Base-by-base conservation (phyloP, 92 coral and sea anemone species). In the Palythoa grandiflora region DNA sequence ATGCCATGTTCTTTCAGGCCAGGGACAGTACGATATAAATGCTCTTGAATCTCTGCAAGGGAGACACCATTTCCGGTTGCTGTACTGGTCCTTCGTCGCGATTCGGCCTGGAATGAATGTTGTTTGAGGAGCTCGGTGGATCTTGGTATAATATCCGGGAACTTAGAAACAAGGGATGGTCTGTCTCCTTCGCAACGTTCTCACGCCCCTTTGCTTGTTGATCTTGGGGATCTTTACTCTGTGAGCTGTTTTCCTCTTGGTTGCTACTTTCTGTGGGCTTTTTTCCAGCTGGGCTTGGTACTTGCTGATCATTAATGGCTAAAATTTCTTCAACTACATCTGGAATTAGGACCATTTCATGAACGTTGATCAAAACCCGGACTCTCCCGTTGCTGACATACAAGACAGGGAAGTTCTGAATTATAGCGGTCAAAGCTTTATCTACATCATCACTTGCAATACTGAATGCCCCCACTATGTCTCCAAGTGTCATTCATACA, bases 111-210 rank as follows among this genome's bases (percentile, higher is more conserved):
- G 72, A 79, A 90, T 0, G 78, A 75, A 16, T 90, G 90, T n/a
- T 80, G 90, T 35, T 90, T 90, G 44, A 90, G 72, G 68, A 90
- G 88, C 77, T 87, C 84, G 2, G 90, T 87, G 40, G 88, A 84
- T 12, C 77, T 68, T 14, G 68, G 85, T 17, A 75, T 36, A 79
- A 87, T 87, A 9, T 71, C 90, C 13, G 88, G 90, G 55, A 55
- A 90, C 61, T 87, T 77, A 5, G 57, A 50, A 73, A 71, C 70
- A 15, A 77, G 63, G 37, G 92, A 59, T 73, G 73, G 89, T 48
- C 84, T 68, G 76, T 72, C 92, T 71, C 87, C 54, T 80, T 80
- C 6, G 51, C 20, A 59, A 37, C 68, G 68, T 78, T 87, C 68
- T 38, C 80, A 40, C 47, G 47, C 47, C 47, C 47, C 47, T 40